Evolutionary conservation across 1,140 invertebrate species (phyloP).

Genomic region (Zaprionus ghesquierei): DNA sequence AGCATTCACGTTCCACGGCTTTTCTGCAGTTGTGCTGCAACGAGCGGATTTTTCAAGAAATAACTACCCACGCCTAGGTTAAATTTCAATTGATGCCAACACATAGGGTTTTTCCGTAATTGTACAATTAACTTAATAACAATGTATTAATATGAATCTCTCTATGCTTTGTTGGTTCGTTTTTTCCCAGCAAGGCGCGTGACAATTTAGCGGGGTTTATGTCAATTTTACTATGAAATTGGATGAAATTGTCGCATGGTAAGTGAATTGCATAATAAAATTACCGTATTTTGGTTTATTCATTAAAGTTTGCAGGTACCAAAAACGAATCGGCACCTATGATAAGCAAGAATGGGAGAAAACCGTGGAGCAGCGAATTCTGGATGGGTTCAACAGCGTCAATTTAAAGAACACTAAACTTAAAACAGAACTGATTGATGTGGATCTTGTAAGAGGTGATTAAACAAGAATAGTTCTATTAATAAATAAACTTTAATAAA

Average conservation of each 20-base stretch:
- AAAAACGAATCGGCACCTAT: conserved; percentile 97
- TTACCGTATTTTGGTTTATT: background rate
- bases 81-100: background rate
- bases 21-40: background rate
- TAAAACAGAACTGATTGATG: conserved; percentile 96
- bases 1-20: background rate
- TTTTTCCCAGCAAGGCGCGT: conserved; percentile 37
- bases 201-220: conserved; percentile 61
- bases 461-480: too few relatives aligned
- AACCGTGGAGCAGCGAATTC: conserved; percentile 94
- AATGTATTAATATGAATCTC: background rate
- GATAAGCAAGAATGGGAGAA: conserved; percentile 98
- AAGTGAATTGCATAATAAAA: conserved; percentile 28
- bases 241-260: conserved; percentile 83
- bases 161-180: conserved; percentile 2
- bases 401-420: conserved; percentile 93
- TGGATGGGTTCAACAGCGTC: conserved; percentile 92
- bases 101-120: conserved; percentile 1
- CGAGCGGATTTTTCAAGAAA: background rate
- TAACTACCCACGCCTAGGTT: background rate
- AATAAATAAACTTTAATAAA: too few relatives aligned
- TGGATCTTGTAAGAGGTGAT: conserved; percentile 94
- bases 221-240: conserved; percentile 82
- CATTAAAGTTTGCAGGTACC: conserved; percentile 87
- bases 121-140: conserved; percentile 3